These are phyloP conservation scores for Oncorhynchus kisutch DNA, from an alignment of 2,113 vertebrate species.

Conservation along the genomic window DNA sequence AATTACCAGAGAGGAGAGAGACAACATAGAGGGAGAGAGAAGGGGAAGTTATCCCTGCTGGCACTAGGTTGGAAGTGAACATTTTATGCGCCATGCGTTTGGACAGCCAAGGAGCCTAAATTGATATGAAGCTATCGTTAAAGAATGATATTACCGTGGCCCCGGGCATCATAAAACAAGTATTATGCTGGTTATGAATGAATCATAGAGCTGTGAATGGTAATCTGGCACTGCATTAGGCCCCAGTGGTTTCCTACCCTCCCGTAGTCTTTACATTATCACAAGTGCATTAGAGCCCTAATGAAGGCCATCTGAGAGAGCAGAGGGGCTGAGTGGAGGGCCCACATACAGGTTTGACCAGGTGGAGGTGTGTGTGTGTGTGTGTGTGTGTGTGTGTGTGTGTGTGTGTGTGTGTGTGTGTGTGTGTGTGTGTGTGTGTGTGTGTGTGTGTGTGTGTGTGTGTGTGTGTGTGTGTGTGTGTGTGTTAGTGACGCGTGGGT, in stretches of 20 bases:
- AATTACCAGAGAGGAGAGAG: neutral
- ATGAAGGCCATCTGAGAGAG: constrained; percentile 46
- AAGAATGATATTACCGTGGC: neutral
- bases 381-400: neutral
- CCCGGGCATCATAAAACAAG: constrained; percentile 22
- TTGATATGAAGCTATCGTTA: constrained; percentile 7
- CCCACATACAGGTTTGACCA: constrained; percentile 12
- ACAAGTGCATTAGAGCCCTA: constrained; percentile 46
- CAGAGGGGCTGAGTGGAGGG: constrained; percentile 24
- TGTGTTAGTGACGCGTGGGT: neutral
- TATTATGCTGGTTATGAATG: constrained; percentile 38
- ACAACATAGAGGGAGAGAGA: neutral
- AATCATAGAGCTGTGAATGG: constrained; percentile 48
- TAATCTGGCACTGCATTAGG: constrained; percentile 46
- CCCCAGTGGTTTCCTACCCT: constrained; percentile 37
- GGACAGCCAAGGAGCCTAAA: neutral
- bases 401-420: neutral
- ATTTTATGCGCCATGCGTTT: neutral
- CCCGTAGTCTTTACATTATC: constrained; percentile 41
- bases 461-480: neutral
- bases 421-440: neutral
- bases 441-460: neutral
- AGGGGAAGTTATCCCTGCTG: neutral
- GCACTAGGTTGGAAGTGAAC: neutral
- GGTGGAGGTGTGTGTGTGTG: neutral